A percentile compares a stretch with the other conserved stretches of the same genome.
Conservation (phyloP, 2,888 invertebrate species). For the Noctua fimbriata region DNA sequence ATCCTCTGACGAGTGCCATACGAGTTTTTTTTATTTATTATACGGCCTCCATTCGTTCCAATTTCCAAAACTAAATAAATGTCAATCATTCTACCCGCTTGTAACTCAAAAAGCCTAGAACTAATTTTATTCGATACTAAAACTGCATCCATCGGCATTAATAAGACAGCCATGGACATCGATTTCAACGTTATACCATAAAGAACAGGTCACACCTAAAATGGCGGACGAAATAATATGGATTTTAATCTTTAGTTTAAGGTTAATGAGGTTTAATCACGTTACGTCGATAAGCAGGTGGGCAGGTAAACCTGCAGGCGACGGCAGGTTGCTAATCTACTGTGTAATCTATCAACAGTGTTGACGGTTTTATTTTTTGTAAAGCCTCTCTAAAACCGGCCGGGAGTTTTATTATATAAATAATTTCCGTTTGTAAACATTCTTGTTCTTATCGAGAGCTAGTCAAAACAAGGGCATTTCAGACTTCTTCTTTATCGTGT, state of each 20-base stretch:
- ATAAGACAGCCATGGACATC: constrained; percentile 49
- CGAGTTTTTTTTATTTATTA: neutral
- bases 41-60: constrained; percentile 27
- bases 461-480: constrained; percentile 28
- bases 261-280: constrained; percentile 61
- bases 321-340: constrained; percentile 46
- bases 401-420: neutral
- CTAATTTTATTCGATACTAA: constrained; percentile 54
- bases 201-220: constrained; percentile 39
- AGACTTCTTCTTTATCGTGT: too few species aligned
- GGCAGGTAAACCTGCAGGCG: constrained; percentile 30
- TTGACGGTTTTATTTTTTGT: constrained; percentile 41
- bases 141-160: constrained; percentile 48
- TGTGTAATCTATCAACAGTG: constrained; percentile 24
- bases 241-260: constrained; percentile 39
- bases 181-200: constrained; percentile 40
- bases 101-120: constrained; percentile 46
- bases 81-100: constrained; percentile 42
- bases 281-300: constrained; percentile 46
- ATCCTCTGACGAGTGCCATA: neutral
- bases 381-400: neutral
- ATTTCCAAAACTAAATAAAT: constrained; percentile 48
- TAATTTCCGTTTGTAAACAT: neutral
- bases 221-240: constrained; percentile 51
- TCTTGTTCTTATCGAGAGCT: neutral